Conservation (phyloP, 2,888 invertebrate species). For the Stenodera caucasica region DNA sequence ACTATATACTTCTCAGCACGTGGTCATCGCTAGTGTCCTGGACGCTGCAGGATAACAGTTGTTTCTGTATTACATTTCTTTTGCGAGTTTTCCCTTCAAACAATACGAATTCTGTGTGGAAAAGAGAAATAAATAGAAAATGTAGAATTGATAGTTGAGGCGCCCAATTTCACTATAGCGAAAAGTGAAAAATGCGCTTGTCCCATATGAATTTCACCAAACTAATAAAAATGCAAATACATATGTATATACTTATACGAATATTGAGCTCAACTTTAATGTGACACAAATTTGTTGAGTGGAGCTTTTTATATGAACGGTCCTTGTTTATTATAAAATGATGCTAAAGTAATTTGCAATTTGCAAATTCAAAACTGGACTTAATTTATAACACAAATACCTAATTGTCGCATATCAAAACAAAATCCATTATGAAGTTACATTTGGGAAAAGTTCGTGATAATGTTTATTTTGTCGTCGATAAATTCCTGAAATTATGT, state of each 20-base stretch:
- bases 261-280: neutral
- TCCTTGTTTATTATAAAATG: no score
- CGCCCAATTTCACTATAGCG: no score
- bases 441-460: no score
- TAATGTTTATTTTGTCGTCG: no score
- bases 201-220: neutral
- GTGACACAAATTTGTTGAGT: neutral
- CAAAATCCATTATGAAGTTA: no score
- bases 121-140: neutral
- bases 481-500: no score
- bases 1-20: neutral
- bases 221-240: conserved; percentile 2
- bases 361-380: neutral
- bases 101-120: neutral
- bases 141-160: neutral
- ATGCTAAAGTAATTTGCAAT: neutral
- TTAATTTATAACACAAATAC: neutral
- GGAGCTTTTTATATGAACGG: no score
- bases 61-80: neutral
- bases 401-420: no score
- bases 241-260: no score
- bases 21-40: neutral
- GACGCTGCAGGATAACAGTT: neutral
- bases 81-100: neutral
- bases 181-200: neutral